A percentile compares a stretch with the other conserved stretches of the same genome.
Evolutionary conservation across 2,113 vertebrate genomes (phyloP).

Genomic region (Montifringilla adamsi): DNA sequence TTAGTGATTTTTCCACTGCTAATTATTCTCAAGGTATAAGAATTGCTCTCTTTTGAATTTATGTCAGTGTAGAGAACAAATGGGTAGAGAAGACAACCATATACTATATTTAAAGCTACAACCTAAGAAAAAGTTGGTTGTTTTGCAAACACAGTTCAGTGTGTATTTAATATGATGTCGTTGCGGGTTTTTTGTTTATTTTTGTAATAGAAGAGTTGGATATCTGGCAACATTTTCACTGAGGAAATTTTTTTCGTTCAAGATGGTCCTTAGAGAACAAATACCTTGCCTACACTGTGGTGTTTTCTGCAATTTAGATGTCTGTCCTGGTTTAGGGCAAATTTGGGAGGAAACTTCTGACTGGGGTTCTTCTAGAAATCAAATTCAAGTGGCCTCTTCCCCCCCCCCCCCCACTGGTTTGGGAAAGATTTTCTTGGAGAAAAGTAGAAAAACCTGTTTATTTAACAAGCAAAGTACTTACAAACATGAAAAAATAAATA

Average conservation of each 20-base stretch:
- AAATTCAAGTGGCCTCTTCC: rapidly evolving
- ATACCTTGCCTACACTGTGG: not conserved
- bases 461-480: not conserved
- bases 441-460: not conserved
- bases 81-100: not conserved
- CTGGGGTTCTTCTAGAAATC: not conserved
- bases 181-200: not conserved
- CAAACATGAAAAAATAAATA: not conserved
- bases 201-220: not conserved
- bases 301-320: not conserved
- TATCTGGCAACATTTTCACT: not conserved
- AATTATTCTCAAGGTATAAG: not conserved
- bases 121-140: not conserved
- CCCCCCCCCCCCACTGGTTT: rapidly evolving
- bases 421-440: not conserved
- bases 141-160: not conserved
- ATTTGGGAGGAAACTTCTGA: not conserved
- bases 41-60: not conserved
- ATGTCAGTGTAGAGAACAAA: not conserved
- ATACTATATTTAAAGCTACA: not conserved
- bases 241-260: not conserved
- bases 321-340: not conserved
- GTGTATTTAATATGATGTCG: not conserved
- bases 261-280: not conserved
- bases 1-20: not conserved